Evolutionary conservation across 1,140 invertebrate genomes (phyloP).

Genomic region (Matsumurasca onukii): DNA sequence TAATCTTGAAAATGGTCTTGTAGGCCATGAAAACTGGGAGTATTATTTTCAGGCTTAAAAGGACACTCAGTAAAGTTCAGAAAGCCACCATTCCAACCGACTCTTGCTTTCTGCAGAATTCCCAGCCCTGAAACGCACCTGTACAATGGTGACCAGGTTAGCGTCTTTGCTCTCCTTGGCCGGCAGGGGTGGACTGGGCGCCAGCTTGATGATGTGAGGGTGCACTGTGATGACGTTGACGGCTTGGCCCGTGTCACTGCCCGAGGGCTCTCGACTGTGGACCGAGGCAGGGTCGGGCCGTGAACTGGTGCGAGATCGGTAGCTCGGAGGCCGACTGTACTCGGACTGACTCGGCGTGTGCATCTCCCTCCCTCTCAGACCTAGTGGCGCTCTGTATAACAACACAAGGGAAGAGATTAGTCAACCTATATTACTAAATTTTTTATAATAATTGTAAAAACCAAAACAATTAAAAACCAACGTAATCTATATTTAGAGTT

Average conservation of each 20-base stretch:
- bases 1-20: too few species aligned
- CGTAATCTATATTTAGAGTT: too few species aligned
- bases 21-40: too few species aligned
- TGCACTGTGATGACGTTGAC: conserved; percentile 34
- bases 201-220: conserved; percentile 45
- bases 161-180: conserved; percentile 50
- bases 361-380: conserved; percentile 35
- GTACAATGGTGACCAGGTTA: conserved; percentile 62
- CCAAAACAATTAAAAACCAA: too few species aligned
- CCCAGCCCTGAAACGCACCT: too few species aligned
- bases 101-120: too few species aligned
- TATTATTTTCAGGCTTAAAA: too few species aligned
- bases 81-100: too few species aligned
- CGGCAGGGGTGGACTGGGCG: conserved; percentile 16
- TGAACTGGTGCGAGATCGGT: conserved; percentile 52
- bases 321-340: conserved; percentile 59
- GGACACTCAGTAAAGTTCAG: too few species aligned
- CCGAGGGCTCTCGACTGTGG: conserved; percentile 49
- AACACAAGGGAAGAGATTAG: conserved; percentile 12
- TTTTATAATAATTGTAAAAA: too few species aligned
- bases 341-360: conserved; percentile 39
- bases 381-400: conserved; percentile 39
- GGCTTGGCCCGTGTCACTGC: conserved; percentile 34
- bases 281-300: conserved; percentile 35
- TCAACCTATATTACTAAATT: too few species aligned